phyloP scores from a whole-genome alignment of 2,888 invertebrate genomes.

The Microctonus brassicae region DNA sequence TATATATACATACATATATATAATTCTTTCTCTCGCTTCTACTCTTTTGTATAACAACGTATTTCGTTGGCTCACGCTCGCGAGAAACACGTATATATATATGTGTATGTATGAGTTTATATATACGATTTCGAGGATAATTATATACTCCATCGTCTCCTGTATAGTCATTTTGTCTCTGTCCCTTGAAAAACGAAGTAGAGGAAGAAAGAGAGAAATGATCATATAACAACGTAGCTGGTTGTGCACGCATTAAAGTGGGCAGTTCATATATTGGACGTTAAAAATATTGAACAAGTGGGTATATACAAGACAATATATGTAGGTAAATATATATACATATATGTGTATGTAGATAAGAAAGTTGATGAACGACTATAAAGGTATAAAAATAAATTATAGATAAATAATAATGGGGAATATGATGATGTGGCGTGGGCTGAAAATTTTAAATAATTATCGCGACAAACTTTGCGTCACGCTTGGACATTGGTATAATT shows the following conservation, averaged over 20 bases:
- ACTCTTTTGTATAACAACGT: constrained; percentile 21
- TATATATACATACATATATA: not conserved
- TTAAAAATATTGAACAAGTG: not conserved
- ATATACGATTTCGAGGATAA: constrained; percentile 23
- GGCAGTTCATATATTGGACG: not conserved
- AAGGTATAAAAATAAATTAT: too few relatives aligned
- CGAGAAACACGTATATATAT: constrained; percentile 21
- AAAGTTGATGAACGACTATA: too few relatives aligned
- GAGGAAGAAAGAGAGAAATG: not conserved
- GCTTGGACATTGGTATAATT: not conserved
- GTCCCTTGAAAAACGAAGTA: not conserved
- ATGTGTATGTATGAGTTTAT: too few relatives aligned
- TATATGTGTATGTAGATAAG: too few relatives aligned
- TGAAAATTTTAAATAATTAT: too few relatives aligned
- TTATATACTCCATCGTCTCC: constrained; percentile 23
- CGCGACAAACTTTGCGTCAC: too few relatives aligned
- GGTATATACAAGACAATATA: too few relatives aligned
- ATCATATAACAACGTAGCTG: constrained; percentile 10
- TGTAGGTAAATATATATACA: too few relatives aligned
- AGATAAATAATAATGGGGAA: too few relatives aligned
- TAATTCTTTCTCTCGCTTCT: constrained; percentile 43
- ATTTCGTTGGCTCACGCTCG: constrained; percentile 43
- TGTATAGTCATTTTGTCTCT: constrained; percentile 10
- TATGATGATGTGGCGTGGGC: too few relatives aligned
- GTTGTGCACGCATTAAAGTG: constrained; percentile 9